Evolutionary conservation across 2,888 invertebrate species (phyloP), one percentile per base, ranked within the genome.

Genomic region (Cheilosia vernalis): DNA sequence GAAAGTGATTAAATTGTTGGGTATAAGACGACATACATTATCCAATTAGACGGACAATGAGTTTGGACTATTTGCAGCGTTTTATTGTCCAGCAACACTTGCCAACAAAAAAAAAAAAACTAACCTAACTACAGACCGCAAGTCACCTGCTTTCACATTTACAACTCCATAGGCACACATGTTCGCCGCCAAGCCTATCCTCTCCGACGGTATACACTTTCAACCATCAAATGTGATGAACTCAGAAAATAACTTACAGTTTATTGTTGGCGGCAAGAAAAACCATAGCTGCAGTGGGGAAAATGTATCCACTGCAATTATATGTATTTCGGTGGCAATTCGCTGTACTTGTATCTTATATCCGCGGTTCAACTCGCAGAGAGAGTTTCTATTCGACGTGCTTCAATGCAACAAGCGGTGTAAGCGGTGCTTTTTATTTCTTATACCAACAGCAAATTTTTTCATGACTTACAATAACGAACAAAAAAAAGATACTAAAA

Each of bases 81-180:
- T 60, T 33, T 19, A 67, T 53, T 24, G 64, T 27, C 47, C 21
- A 33, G 66, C 58, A 21, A 13, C 30, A 7, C 44, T 55, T 51
- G 40, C 19, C 55, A 37, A 47, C 58, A 27, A 60, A 47, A 70
- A 70, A 60, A 19, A 10, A 0, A 61, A 63, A 17, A 73, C 66
- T 44, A 55, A 49, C 30, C 58, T 47, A 55, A 49, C 21, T 56
- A 63, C 74, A 49, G 24, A 79, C 69, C 69, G 61, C 69, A 79
- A 64, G 79, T 79, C 79, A 84, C 83, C 74, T 84, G 83, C 83
- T 84, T 84, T 84, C 83, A 84, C 83, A 84, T 79, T 84, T 53
- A 47, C 83, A 53, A 78, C 64, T 81, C 67, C 74, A 73, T 61
- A 80, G 60, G 47, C 27, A 61, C 66, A 67, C 30, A 60, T 66